phyloP scores from a whole-genome alignment of 2,113 vertebrate species.

The Pelmatolapia mariae region DNA sequence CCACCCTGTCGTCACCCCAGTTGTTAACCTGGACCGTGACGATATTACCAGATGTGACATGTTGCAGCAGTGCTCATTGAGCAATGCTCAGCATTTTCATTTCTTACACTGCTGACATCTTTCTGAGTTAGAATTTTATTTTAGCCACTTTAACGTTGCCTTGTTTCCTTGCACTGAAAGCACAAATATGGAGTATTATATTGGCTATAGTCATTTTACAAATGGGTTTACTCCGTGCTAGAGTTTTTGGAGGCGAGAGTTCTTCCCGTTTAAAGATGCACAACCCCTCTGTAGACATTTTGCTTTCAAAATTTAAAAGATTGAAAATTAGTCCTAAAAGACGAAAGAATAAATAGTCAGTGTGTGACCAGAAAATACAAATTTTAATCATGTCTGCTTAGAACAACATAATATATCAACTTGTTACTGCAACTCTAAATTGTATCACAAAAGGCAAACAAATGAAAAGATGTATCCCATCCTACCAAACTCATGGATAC shows the following conservation, averaged over 20 bases:
- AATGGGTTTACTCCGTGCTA: not conserved
- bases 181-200: not conserved
- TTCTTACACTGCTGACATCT: not conserved
- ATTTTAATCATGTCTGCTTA: not conserved
- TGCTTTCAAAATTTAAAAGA: not conserved
- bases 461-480: not conserved
- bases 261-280: not conserved
- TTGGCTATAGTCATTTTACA: not conserved
- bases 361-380: not conserved
- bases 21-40: slow-evolving; percentile 8
- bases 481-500: not conserved
- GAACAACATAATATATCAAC: not conserved
- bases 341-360: not conserved
- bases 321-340: not conserved
- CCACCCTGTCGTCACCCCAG: slow-evolving; percentile 15
- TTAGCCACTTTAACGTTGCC: not conserved
- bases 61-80: not conserved
- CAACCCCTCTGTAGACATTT: not conserved
- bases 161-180: not conserved
- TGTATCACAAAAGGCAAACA: not conserved
- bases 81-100: not conserved
- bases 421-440: not conserved
- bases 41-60: slow-evolving; percentile 3
- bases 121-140: not conserved
- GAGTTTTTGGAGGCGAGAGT: not conserved